These are phyloP conservation scores for Ptychochromis oligacanthus DNA, from an alignment of 2,113 vertebrate genomes.

Conservation along the genomic window DNA sequence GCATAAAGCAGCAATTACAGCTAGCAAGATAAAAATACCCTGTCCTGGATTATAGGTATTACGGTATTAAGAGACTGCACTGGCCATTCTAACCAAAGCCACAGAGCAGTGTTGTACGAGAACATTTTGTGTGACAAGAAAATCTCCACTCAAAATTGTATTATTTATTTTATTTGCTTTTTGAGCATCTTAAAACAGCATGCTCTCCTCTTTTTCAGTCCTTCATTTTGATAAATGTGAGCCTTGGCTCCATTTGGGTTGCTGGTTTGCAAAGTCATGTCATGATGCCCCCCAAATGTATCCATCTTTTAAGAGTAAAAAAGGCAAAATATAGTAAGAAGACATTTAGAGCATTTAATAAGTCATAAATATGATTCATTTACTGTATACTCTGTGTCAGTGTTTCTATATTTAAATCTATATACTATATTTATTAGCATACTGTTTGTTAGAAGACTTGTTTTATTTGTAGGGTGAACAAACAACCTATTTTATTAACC, in stretches of 20 bases:
- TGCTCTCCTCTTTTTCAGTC: not conserved
- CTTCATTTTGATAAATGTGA: not conserved
- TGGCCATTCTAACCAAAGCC: not conserved
- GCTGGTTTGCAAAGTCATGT: not conserved
- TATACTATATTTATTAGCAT: too few species aligned
- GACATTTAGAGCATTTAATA: not conserved
- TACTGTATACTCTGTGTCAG: not conserved
- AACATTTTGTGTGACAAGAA: conserved; percentile 4
- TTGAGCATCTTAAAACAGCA: not conserved
- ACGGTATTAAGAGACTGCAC: not conserved
- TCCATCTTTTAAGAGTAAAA: not conserved
- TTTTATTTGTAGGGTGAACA: too few species aligned
- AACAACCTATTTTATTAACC: not conserved
- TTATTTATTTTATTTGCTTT: not conserved
- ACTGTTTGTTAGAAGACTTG: too few species aligned
- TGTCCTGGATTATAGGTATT: conserved; percentile 14
- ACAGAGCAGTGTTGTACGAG: not conserved
- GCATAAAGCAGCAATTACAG: conserved; percentile 4
- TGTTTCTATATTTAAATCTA: too few species aligned
- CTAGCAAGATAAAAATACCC: conserved; percentile 1
- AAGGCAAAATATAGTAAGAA: not conserved
- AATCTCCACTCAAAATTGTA: not conserved
- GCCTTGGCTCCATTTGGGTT: not conserved
- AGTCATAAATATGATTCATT: not conserved
- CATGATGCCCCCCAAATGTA: not conserved